Conservation (phyloP, 2,888 invertebrate species). For the Nebria brevicollis region DNA sequence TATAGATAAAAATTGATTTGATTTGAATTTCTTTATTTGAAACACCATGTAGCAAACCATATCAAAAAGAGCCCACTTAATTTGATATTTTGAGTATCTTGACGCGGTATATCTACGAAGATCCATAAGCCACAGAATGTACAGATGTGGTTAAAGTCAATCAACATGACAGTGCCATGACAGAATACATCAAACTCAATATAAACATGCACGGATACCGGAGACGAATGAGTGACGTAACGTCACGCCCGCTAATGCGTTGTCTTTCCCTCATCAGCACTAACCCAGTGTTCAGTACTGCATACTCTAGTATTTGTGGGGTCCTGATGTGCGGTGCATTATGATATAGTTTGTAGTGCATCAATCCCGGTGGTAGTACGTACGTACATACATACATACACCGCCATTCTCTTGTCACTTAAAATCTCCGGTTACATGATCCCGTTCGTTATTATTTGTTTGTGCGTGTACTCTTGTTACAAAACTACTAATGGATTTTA, state of each 20-base stretch:
- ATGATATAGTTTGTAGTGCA: not conserved
- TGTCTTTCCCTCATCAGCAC: constrained; percentile 2
- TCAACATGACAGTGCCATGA: constrained; percentile 7
- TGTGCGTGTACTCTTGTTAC: not conserved
- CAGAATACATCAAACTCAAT: constrained; percentile 25
- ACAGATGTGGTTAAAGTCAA: not conserved
- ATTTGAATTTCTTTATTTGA: no score
- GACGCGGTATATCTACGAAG: not conserved
- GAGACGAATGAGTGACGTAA: constrained; percentile 3
- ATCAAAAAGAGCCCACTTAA: no score
- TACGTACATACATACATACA: not conserved
- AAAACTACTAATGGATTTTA: not conserved
- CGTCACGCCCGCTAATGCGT: constrained; percentile 20
- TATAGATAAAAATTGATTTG: no score
- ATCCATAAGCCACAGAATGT: not conserved
- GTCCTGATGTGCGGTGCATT: not conserved
- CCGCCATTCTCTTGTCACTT: constrained; percentile 15
- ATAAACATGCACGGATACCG: constrained; percentile 18
- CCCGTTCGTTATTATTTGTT: not conserved
- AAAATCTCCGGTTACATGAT: constrained; percentile 19
- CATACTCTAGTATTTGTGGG: not conserved
- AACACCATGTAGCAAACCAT: no score
- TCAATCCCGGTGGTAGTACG: not conserved
- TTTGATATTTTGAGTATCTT: no score
- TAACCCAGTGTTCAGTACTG: not conserved